These are phyloP conservation scores for Pholis gunnellus DNA, from an alignment of 2,113 vertebrate genomes.

Conservation along the genomic window DNA sequence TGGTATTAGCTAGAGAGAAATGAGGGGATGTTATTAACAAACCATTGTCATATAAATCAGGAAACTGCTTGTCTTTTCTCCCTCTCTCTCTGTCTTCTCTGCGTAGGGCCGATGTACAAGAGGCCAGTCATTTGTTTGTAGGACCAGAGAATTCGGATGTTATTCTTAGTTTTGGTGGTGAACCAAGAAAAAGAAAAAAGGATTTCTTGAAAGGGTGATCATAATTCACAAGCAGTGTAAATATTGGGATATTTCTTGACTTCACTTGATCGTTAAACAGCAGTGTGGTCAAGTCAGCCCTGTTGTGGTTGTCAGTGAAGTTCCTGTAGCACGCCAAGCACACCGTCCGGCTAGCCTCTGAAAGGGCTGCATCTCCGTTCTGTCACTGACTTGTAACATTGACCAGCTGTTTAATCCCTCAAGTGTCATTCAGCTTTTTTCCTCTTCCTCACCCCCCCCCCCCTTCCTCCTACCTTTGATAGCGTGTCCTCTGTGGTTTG, in stretches of 20 bases:
- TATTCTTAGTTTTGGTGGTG: conserved; percentile 57
- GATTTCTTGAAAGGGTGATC: conserved; percentile 10
- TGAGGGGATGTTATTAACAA: conserved; percentile 53
- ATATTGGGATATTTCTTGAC: conserved; percentile 11
- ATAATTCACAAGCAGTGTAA: conserved; percentile 20
- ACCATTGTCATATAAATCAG: conserved; percentile 45
- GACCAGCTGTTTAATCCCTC: conserved; percentile 57
- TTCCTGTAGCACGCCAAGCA: conserved; percentile 1
- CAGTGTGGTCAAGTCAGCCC: conserved; percentile 6
- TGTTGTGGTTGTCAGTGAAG: conserved; percentile 9
- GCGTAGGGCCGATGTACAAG: conserved; percentile 40
- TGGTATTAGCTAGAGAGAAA: conserved; percentile 7
- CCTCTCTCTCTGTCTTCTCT: conserved; percentile 11
- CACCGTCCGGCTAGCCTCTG: conserved; percentile 5
- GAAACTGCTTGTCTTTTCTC: conserved; percentile 30
- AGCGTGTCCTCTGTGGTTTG: conserved; percentile 47
- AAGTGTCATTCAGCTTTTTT: conserved; percentile 47
- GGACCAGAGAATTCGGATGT: conserved; percentile 58
- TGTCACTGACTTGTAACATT: conserved; percentile 40
- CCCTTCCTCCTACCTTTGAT: conserved; percentile 47
- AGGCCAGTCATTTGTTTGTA: conserved; percentile 31
- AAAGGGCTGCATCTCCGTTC: conserved; percentile 30
- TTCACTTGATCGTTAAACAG: conserved; percentile 20
- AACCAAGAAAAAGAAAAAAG: conserved; percentile 19
- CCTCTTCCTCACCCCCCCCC: conserved; percentile 44